Evolutionary conservation across 1,140 invertebrate genomes (phyloP), one percentile per base, ranked within the genome.

Genomic region (Diabrotica undecimpunctata): DNA sequence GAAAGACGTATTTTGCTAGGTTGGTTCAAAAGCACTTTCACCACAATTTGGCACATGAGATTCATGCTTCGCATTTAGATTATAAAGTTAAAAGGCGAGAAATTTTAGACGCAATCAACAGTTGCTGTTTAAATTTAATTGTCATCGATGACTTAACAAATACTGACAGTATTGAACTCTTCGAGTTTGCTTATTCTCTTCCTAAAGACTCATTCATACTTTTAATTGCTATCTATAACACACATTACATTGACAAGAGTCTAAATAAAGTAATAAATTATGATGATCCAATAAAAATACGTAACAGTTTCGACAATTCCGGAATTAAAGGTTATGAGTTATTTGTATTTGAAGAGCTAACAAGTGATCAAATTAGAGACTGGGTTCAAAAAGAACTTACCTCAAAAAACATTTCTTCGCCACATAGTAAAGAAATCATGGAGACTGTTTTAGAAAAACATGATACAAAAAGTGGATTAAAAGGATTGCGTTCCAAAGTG

Each of bases 101-200:
- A 37, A 46, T 65, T 53, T 13, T 65, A 25, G 14, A 53, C 10
- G 9, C 52, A 36, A 52, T 65, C 12, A 38, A 60, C 53, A 13
- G n/a, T n/a, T 55, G 58, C 50, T 59, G 56, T 12, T 61, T 59
- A 12, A 65, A 65, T 65, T 65, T 65, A 41, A 38, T 65, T 13
- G 51, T 65, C 5, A 61, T 65, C 38, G 64, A 65, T 54, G 64
- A 65, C 46, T 61, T 65, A 36, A 65, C 11, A 7, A 52, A 25
- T 9, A 12, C 25, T 10, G 64, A 65, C 60, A 14, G 13, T 14
- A 50, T 46, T 35, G 52, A 51, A 11, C 13, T 65, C 10, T 59
- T 65, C 25, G 37, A 14, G 52, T 60, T 65, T 51, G 51, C 59
- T 2, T 50, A 65, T 38, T 53, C 52, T 38, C 36, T 65, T 7